These are phyloP conservation scores for Anoplius nigerrimus DNA, from an alignment of 2,888 invertebrate genomes.

Conservation along the genomic window DNA sequence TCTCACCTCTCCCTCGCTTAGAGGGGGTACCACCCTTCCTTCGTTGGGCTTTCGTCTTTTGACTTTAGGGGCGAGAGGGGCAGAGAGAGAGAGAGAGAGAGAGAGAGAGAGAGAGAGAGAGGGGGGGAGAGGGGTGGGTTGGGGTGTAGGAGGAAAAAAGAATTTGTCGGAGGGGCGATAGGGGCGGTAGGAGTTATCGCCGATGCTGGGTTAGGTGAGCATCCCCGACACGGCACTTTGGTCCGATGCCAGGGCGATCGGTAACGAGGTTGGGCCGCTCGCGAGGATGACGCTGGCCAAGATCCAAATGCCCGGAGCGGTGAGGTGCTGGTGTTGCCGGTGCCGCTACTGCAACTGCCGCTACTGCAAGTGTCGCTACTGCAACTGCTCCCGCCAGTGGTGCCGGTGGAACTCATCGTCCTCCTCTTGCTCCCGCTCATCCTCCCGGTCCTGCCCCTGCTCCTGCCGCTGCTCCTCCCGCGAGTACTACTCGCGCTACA, in stretches of 20 bases:
- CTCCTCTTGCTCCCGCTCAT: no score
- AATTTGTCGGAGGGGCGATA: no score
- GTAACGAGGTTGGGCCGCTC: constrained; percentile 20
- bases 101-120: no score
- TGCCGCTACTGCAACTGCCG: no score
- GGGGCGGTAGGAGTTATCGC: no score
- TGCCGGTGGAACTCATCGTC: no score
- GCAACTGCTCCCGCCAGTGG: background rate
- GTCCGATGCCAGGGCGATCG: constrained; percentile 31
- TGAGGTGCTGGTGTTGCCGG: constrained; percentile 17
- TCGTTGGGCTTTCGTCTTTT: no score
- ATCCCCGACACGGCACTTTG: constrained; percentile 45
- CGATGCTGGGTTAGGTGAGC: constrained; percentile 29
- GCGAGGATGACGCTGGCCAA: constrained; percentile 52
- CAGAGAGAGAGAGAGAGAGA: no score
- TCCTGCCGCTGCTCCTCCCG: background rate
- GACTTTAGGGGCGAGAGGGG: no score
- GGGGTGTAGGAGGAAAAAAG: no score
- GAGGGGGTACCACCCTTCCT: background rate
- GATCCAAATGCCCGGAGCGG: constrained; percentile 44
- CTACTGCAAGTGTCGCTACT: background rate
- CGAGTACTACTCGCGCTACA: constrained; percentile 7
- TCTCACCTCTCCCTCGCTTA: background rate
- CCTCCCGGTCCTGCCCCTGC: background rate
- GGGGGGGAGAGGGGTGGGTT: no score